Evolutionary conservation across 2,113 vertebrate genomes (phyloP).

Genomic region (Notothenia coriiceps): DNA sequence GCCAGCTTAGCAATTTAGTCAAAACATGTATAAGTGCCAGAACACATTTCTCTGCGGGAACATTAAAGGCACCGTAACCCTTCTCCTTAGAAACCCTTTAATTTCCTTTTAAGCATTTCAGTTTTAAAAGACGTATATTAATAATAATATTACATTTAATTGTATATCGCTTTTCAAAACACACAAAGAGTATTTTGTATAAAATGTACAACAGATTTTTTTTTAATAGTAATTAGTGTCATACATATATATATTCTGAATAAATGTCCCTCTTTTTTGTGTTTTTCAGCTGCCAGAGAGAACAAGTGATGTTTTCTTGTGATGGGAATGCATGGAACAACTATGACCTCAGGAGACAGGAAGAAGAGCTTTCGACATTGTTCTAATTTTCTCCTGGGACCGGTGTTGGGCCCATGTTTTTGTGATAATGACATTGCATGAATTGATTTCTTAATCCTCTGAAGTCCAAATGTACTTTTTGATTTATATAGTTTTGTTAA

Average conservation of each 20-base stretch:
- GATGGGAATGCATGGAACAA: background rate
- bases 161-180: too few species aligned
- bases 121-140: too few species aligned
- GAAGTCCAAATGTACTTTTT: background rate
- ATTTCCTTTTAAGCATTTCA: too few species aligned
- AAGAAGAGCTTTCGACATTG: background rate
- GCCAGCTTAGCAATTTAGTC: too few species aligned
- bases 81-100: too few species aligned
- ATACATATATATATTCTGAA: background rate
- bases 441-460: background rate
- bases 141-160: too few species aligned
- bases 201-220: too few species aligned
- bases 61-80: too few species aligned
- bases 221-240: too few species aligned
- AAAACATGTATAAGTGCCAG: too few species aligned
- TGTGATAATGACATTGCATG: background rate
- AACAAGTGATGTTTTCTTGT: constrained; percentile 27
- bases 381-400: background rate
- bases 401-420: background rate
- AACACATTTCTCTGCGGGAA: too few species aligned
- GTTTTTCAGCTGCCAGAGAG: constrained; percentile 33
- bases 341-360: background rate
- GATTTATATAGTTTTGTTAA: background rate
- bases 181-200: too few species aligned
- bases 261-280: background rate